phyloP scores from a whole-genome alignment of 2,797 vertebrate species.

The Pyrocephalus nanus region DNA sequence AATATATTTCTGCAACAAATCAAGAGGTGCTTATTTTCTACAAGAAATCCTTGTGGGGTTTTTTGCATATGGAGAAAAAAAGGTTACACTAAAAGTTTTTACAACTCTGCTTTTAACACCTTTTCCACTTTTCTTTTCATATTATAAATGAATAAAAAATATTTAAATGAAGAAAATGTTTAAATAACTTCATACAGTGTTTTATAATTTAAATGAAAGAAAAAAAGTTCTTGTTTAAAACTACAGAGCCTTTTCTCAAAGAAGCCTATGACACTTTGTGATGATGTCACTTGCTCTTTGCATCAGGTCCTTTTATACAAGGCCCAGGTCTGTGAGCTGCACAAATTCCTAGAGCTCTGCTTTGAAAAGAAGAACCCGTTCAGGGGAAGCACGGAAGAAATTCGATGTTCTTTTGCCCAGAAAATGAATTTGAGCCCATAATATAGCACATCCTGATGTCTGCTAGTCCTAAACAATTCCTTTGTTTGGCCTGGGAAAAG shows the following conservation, averaged over 20 bases:
- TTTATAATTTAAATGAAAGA: background rate
- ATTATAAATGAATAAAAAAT: background rate
- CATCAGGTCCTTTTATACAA: background rate
- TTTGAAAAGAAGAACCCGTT: background rate
- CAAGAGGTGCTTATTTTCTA: background rate
- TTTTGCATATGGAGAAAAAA: background rate
- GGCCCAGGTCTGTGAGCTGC: background rate
- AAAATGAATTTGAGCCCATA: background rate
- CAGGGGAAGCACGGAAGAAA: background rate
- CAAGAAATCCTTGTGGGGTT: background rate
- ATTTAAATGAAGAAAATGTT: background rate
- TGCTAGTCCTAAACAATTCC: background rate
- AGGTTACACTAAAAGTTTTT: background rate
- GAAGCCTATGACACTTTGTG: background rate
- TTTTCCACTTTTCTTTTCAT: background rate
- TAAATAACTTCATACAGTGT: background rate
- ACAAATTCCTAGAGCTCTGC: background rate
- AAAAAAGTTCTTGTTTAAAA: background rate
- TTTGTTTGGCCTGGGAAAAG: background rate
- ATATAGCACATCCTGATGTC: background rate
- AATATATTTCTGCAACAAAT: background rate
- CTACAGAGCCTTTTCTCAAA: background rate
- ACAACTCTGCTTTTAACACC: background rate
- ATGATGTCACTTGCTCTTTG: background rate
- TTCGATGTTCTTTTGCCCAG: background rate